Evolutionary conservation across 1,140 invertebrate genomes (phyloP).

Genomic region (Lepidurus apus): DNA sequence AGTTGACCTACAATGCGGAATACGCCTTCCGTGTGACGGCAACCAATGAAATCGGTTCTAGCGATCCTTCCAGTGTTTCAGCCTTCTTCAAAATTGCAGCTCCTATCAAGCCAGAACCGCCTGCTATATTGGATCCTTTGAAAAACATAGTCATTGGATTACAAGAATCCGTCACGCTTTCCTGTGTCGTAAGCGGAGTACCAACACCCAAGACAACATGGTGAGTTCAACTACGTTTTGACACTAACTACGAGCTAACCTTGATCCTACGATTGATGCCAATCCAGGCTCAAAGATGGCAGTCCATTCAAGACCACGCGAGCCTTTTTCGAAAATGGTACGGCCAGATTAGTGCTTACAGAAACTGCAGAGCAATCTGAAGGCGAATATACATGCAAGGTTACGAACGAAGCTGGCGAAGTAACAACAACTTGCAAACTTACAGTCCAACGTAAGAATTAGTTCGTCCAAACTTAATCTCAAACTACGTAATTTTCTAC

Average conservation of each 20-base stretch:
- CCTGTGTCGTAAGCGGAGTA: constrained; percentile 70
- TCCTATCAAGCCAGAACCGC: constrained; percentile 51
- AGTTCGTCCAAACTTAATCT: too few species aligned
- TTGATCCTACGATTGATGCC: background rate
- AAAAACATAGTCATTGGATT: constrained; percentile 54
- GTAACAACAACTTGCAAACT: constrained; percentile 42
- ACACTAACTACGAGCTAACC: background rate
- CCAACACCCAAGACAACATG: constrained; percentile 78
- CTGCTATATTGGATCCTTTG: constrained; percentile 57
- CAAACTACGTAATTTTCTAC: too few species aligned
- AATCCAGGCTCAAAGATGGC: constrained; percentile 48
- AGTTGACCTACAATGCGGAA: constrained; percentile 62
- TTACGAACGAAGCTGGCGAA: constrained; percentile 49
- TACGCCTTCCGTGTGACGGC: constrained; percentile 70
- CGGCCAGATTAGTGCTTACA: constrained; percentile 64
- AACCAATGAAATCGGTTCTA: constrained; percentile 65
- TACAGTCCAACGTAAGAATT: constrained; percentile 43
- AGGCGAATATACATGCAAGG: constrained; percentile 61
- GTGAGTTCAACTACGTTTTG: constrained; percentile 44
- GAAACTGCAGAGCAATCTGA: constrained; percentile 58
- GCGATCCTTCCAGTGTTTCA: constrained; percentile 54
- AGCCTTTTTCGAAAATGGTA: constrained; percentile 63
- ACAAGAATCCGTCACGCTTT: constrained; percentile 58
- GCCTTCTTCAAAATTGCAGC: constrained; percentile 53
- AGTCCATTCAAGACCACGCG: constrained; percentile 46